Conservation (phyloP, 2,113 vertebrate species). For the Eidolon helvum region DNA sequence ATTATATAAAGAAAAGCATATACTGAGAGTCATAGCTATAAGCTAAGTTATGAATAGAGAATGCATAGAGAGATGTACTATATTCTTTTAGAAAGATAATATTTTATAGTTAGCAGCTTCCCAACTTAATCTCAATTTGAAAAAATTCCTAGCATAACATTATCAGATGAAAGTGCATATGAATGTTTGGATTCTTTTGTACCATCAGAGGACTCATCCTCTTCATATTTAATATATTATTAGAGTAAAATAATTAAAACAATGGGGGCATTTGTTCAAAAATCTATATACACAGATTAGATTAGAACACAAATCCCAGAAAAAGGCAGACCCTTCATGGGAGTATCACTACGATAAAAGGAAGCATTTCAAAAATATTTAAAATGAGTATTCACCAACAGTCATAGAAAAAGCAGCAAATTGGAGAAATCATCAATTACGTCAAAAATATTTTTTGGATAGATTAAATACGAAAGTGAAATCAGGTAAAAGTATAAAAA, state of each 20-base stretch:
- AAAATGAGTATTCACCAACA: background rate
- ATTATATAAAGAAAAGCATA: slow-evolving; percentile 13
- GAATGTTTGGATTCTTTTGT: background rate
- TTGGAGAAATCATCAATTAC: background rate
- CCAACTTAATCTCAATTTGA: background rate
- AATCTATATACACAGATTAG: background rate
- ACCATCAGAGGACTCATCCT: background rate
- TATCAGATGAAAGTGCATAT: background rate
- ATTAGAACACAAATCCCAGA: background rate
- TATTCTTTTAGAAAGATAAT: background rate
- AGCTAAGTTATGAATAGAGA: background rate
- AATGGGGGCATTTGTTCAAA: background rate
- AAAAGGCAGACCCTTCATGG: background rate
- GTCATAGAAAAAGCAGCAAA: background rate
- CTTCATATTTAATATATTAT: background rate
- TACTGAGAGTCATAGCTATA: background rate
- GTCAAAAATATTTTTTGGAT: background rate
- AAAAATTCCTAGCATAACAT: background rate
- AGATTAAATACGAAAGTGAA: background rate
- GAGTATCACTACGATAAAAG: background rate
- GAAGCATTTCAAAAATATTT: background rate
- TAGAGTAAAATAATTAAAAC: background rate
- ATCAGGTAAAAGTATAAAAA: background rate
- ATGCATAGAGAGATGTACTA: background rate
- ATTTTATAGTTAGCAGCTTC: slow-evolving; percentile 1